Evolutionary conservation across 2,113 vertebrate genomes (phyloP).

Genomic region (Hydrolagus affinis): DNA sequence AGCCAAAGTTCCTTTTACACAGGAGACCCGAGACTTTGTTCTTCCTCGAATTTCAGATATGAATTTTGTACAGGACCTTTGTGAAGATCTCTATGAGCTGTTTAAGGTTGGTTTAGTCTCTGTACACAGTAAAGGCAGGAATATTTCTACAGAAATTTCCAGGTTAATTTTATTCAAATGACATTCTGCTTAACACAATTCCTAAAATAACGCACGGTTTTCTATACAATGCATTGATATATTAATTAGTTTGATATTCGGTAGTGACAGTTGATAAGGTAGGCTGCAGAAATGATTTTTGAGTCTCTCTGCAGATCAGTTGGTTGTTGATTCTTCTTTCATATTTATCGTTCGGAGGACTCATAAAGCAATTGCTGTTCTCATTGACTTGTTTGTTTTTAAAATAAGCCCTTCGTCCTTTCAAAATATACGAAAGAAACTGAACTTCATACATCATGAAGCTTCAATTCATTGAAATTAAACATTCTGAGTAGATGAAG

Average conservation of each 20-base stretch:
- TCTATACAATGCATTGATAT: neutral
- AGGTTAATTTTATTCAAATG: neutral
- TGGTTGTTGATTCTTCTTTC: neutral
- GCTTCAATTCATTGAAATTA: no score
- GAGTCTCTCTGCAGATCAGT: neutral
- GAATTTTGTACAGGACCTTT: slow-evolving; percentile 97
- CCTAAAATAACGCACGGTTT: neutral
- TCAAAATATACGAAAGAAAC: no score
- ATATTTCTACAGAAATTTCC: neutral
- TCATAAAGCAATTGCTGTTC: no score
- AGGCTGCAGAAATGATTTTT: neutral
- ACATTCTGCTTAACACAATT: neutral
- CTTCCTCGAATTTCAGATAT: slow-evolving; percentile 87
- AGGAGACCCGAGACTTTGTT: slow-evolving; percentile 81
- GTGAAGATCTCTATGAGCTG: slow-evolving; percentile 91
- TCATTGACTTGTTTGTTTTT: no score
- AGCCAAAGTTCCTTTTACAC: slow-evolving; percentile 88
- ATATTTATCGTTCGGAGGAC: no score
- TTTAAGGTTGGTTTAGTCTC: slow-evolving; percentile 68
- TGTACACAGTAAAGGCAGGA: neutral
- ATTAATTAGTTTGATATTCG: no score
- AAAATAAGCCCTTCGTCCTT: no score
- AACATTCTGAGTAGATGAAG: no score
- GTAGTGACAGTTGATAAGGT: neutral
- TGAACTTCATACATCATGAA: no score